Conservation (phyloP, 2,113 vertebrate genomes). For the Chionomys nivalis region DNA sequence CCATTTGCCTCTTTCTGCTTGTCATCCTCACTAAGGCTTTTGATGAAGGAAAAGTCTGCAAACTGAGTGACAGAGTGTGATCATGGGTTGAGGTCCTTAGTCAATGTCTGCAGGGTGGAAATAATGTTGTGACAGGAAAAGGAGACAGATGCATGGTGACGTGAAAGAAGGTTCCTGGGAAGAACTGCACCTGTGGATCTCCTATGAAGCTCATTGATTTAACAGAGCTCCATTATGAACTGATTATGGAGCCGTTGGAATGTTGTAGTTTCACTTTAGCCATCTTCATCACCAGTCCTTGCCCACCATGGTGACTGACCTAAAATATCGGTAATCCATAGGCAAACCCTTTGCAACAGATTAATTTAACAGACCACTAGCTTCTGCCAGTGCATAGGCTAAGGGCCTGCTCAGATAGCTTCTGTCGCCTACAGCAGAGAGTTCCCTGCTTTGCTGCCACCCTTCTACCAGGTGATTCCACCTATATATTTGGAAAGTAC, state of each 20-base stretch:
- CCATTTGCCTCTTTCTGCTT: background rate
- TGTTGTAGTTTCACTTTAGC: background rate
- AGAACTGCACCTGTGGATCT: background rate
- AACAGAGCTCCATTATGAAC: background rate
- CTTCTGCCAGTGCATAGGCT: background rate
- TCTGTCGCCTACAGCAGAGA: too few relatives aligned
- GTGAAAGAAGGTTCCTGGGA: background rate
- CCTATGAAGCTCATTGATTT: background rate
- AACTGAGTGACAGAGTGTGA: too few relatives aligned
- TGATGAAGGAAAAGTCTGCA: background rate
- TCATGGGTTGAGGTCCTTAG: background rate
- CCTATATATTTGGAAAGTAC: background rate
- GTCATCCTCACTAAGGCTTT: background rate
- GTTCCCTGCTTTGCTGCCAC: too few relatives aligned
- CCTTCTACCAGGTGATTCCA: background rate
- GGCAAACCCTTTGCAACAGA: background rate
- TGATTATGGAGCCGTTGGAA: too few relatives aligned
- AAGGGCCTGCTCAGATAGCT: too few relatives aligned
- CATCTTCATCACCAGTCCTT: background rate
- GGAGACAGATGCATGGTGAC: background rate
- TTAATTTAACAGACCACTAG: background rate
- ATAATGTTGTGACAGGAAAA: background rate
- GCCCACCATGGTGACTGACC: background rate
- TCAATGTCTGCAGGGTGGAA: background rate
- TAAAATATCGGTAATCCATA: background rate